Evolutionary conservation across 1,140 invertebrate species (phyloP).

Genomic region (Hydropsyche tenuis): DNA sequence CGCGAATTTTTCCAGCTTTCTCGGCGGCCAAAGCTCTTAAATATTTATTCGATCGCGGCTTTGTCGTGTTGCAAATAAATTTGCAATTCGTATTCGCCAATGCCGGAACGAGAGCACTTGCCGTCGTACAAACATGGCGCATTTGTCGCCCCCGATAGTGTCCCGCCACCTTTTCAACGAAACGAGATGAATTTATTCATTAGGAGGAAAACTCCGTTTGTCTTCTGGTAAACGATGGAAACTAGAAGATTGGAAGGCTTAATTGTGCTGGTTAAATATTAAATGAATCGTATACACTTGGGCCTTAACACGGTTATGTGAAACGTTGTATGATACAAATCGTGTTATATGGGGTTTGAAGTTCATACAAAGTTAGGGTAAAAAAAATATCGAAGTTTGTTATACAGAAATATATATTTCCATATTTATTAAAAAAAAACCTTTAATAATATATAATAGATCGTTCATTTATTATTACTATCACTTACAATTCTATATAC

Average conservation of each 20-base stretch:
- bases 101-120: conserved; percentile 33
- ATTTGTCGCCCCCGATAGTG: conserved; percentile 17
- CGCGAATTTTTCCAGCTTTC: background rate
- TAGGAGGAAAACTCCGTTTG: background rate
- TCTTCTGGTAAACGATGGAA: background rate
- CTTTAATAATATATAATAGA: too few relatives aligned
- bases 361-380: too few relatives aligned
- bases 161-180: background rate
- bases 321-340: too few relatives aligned
- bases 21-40: background rate
- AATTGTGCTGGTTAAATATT: background rate
- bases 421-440: too few relatives aligned
- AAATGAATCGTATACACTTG: too few relatives aligned
- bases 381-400: too few relatives aligned
- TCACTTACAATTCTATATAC: too few relatives aligned
- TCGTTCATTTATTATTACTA: too few relatives aligned
- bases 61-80: conserved; percentile 23
- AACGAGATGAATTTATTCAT: conserved; percentile 34
- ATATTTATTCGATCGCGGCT: background rate
- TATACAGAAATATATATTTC: too few relatives aligned
- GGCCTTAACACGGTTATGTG: too few relatives aligned
- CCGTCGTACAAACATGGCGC: conserved; percentile 6
- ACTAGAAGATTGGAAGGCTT: background rate
- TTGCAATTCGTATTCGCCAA: conserved; percentile 30
- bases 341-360: too few relatives aligned